Evolutionary conservation across 2,113 vertebrate species (phyloP).

Genomic region (Turnix velox): DNA sequence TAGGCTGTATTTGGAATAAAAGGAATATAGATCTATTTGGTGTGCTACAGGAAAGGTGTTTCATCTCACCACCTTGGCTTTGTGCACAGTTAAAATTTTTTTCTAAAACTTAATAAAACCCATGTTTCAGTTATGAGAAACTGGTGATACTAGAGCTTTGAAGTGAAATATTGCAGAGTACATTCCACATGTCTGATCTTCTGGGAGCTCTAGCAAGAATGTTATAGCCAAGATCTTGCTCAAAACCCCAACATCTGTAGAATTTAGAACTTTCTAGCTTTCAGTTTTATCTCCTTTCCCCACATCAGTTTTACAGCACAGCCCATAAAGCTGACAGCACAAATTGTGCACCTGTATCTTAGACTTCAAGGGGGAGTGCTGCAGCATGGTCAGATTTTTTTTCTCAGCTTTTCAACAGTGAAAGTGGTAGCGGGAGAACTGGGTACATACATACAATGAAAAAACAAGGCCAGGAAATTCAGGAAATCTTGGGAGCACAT

Average conservation of each 20-base stretch:
- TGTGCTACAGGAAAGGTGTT: background rate
- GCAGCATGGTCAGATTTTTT: background rate
- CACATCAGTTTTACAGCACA: background rate
- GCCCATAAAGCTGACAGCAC: background rate
- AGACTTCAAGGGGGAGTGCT: background rate
- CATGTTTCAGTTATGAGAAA: background rate
- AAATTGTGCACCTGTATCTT: background rate
- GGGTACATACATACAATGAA: background rate
- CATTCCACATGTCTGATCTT: background rate
- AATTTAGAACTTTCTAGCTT: background rate
- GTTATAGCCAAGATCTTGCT: background rate
- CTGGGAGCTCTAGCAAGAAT: background rate
- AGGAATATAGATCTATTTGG: constrained; percentile 1
- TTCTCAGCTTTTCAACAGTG: background rate
- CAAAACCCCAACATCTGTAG: background rate
- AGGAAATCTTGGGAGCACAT: background rate
- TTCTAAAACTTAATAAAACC: background rate
- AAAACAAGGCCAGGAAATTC: background rate
- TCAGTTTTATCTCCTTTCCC: background rate
- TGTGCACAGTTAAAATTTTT: background rate
- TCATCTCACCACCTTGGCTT: background rate
- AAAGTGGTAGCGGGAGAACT: background rate
- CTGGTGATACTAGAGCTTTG: background rate
- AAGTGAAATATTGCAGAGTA: background rate
- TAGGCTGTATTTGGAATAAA: background rate